Evolutionary conservation across 2,113 vertebrate species (phyloP).

Genomic region (Leptobrachium ailaonicum): DNA sequence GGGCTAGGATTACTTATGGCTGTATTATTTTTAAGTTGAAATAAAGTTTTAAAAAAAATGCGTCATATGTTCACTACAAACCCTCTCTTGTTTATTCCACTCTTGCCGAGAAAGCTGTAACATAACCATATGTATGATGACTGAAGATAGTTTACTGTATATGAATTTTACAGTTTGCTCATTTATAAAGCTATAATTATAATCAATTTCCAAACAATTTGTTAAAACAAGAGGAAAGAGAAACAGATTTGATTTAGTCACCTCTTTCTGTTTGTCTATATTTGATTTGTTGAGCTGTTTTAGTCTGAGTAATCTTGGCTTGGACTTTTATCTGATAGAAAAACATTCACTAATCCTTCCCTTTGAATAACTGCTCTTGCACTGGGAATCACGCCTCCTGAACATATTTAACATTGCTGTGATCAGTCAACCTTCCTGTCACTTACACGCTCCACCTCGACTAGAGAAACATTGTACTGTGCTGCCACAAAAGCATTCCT

Average conservation of each 20-base stretch:
- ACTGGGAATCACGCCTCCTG: slow-evolving; percentile 16
- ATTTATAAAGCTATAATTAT: too few relatives aligned
- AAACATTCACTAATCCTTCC: not conserved
- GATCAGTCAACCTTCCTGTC: not conserved
- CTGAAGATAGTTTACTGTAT: too few relatives aligned
- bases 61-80: too few relatives aligned
- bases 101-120: too few relatives aligned
- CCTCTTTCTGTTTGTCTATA: not conserved
- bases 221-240: too few relatives aligned
- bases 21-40: too few relatives aligned
- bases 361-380: slow-evolving; percentile 6
- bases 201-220: too few relatives aligned
- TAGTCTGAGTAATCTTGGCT: not conserved
- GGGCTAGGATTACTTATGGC: too few relatives aligned
- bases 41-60: too few relatives aligned
- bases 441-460: not conserved
- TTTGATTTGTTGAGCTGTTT: not conserved
- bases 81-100: too few relatives aligned
- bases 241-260: not conserved
- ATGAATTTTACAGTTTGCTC: too few relatives aligned
- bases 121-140: too few relatives aligned
- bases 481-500: not conserved
- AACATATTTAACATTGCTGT: slow-evolving; percentile 27
- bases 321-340: not conserved
- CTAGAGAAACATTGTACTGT: not conserved